Conservation (phyloP, 1,140 invertebrate species). For the Grapholita molesta region DNA sequence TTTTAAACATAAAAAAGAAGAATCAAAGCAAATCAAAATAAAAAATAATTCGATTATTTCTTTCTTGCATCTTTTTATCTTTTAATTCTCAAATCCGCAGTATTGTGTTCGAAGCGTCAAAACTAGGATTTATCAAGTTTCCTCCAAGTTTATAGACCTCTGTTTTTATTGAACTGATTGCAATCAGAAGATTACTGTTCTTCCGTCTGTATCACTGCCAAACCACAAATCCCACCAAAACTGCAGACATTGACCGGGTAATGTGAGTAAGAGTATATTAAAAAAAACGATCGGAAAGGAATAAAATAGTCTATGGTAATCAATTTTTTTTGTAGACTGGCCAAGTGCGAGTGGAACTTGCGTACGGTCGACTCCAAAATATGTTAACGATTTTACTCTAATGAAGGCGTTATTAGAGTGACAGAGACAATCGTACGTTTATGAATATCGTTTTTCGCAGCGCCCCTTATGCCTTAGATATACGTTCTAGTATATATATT, state of each 20-base stretch:
- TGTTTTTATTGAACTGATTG: neutral
- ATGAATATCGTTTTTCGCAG: too few species aligned
- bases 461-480: too few species aligned
- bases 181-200: conserved; percentile 8
- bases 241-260: neutral
- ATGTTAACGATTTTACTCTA: too few species aligned
- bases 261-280: neutral
- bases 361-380: too few species aligned
- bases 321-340: too few species aligned
- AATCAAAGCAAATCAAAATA: too few species aligned
- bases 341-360: too few species aligned
- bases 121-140: conserved; percentile 1
- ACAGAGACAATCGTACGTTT: too few species aligned
- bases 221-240: neutral
- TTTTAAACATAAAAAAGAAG: too few species aligned
- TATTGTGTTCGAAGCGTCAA: neutral
- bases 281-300: neutral
- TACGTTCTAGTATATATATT: too few species aligned
- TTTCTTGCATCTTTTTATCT: neutral
- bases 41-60: too few species aligned
- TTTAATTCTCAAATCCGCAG: neutral
- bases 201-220: neutral
- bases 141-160: conserved; percentile 5
- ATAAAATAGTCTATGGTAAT: neutral
- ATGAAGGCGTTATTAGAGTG: too few species aligned